These are phyloP conservation scores for Cetoscarus ocellatus DNA, from an alignment of 2,797 vertebrate genomes.

Conservation along the genomic window DNA sequence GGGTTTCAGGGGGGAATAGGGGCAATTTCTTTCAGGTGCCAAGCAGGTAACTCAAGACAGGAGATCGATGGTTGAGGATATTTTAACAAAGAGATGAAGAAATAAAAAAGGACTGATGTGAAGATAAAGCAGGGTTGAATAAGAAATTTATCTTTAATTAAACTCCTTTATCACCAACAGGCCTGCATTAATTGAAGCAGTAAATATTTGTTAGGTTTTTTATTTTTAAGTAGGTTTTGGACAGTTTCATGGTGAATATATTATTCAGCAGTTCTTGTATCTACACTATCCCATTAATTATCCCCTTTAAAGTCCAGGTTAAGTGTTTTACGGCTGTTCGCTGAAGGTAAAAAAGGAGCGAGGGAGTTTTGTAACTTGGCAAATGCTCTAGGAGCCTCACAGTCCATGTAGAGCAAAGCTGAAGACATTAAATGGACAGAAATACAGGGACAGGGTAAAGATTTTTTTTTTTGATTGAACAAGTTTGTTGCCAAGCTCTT, in stretches of 20 bases:
- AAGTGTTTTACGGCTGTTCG: slow-evolving; percentile 13
- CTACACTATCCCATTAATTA: neutral
- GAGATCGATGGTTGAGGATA: slow-evolving; percentile 44
- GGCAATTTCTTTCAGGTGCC: slow-evolving; percentile 26
- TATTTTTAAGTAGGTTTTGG: slow-evolving; percentile 1
- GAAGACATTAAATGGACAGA: neutral
- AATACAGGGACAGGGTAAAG: neutral
- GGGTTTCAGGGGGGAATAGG: slow-evolving; percentile 18
- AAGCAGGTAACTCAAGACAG: slow-evolving; percentile 27
- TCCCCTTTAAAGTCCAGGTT: neutral
- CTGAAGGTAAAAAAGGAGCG: slow-evolving; percentile 7
- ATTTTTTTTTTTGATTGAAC: too few relatives aligned
- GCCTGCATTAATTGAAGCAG: neutral
- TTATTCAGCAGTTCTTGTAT: slow-evolving; percentile 10
- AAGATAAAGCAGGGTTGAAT: slow-evolving; percentile 13
- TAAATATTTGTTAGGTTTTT: neutral
- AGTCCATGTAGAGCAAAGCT: neutral
- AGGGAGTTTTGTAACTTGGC: slow-evolving; percentile 1
- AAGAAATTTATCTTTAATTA: neutral
- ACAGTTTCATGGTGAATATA: neutral
- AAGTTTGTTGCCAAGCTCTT: too few relatives aligned
- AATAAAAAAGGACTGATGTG: slow-evolving; percentile 3
- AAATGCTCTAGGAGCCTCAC: slow-evolving; percentile 5
- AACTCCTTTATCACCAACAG: neutral
- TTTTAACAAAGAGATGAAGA: slow-evolving; percentile 34